Conservation (phyloP, 2,797 vertebrate genomes). For the Thamnophis elegans region DNA sequence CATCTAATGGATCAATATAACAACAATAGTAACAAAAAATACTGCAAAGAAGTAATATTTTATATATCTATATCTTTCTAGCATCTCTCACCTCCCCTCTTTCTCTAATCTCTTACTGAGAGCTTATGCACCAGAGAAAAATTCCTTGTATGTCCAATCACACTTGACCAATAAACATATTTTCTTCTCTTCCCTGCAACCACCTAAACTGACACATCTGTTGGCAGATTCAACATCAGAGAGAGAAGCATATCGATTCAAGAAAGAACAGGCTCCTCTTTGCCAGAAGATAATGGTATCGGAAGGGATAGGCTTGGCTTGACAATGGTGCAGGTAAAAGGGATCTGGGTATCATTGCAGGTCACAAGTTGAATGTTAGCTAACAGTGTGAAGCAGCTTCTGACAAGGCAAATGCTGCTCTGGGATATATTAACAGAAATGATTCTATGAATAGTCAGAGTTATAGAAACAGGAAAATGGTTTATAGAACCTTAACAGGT, state of each 20-base stretch:
- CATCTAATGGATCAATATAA: too few species aligned
- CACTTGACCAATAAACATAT: too few species aligned
- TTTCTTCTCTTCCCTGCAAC: too few species aligned
- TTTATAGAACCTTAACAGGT: background rate
- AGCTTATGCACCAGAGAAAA: too few species aligned
- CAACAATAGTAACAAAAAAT: too few species aligned
- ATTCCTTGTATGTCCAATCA: too few species aligned
- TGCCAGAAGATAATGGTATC: background rate
- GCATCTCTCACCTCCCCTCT: too few species aligned
- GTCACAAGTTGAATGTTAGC: background rate
- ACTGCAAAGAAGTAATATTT: too few species aligned
- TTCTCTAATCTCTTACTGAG: too few species aligned
- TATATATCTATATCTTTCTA: too few species aligned
- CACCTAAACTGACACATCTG: background rate
- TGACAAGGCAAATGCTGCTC: background rate
- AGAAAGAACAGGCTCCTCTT: background rate
- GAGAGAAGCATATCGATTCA: background rate
- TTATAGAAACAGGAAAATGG: background rate
- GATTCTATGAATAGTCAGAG: background rate
- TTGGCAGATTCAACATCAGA: background rate
- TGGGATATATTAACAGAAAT: background rate
- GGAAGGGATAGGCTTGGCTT: background rate
- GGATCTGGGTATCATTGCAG: background rate
- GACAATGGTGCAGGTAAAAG: background rate
- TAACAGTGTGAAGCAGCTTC: background rate